Base-by-base conservation (phyloP, 2,797 vertebrate species). In the Crypturellus tataupa region DNA sequence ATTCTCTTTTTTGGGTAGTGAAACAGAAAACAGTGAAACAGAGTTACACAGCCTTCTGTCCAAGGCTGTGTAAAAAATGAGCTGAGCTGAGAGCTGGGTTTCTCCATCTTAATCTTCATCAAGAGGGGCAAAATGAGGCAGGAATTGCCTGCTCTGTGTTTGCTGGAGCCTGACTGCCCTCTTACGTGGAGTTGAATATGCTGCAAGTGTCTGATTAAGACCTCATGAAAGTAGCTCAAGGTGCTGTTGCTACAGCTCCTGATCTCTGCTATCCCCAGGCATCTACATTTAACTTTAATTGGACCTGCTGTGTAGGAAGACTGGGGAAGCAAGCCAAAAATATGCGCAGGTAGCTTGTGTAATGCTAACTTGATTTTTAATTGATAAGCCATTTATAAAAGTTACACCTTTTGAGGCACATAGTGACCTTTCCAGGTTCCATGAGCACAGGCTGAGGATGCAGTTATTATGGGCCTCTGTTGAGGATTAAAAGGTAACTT, bases 81-180 rank as follows among this genome's bases (percentile, higher is more conserved):
- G 51, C 33, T 63, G 59, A 84, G 55, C 37, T 71, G 44, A 79
- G 80, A 46, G 62, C 17, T n/a, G 42, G 13, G 23, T 6, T 76
- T 77, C 19, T 86, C 12, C 40, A 0, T 0, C 67, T 83, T 80
- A 44, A 44, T 85, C 78, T 42, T 80, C 58, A n/a, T 71, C 18
- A 40, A 58, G 68, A 56, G 35, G 70, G 67, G 24, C 29, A 60
- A 83, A 87, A 56, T 2, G 42, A 75, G 59, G 59, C 64, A 69
- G 56, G 15, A 21, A 63, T 78, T 63, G 31, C 44, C 80, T 83
- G 39, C 23, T 51, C 59, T 70, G 39, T 89, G 55, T 83, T 96
- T 73, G 58, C 77, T 73, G 87, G 93, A 93, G 94, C 33, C 85
- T 91, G 93, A 83, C 76, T 93, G 93, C 92, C 85, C 89, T 95